Evolutionary conservation across 2,888 invertebrate species (phyloP), one percentile per base, ranked within the genome.

Genomic region (Dilophus febrilis): DNA sequence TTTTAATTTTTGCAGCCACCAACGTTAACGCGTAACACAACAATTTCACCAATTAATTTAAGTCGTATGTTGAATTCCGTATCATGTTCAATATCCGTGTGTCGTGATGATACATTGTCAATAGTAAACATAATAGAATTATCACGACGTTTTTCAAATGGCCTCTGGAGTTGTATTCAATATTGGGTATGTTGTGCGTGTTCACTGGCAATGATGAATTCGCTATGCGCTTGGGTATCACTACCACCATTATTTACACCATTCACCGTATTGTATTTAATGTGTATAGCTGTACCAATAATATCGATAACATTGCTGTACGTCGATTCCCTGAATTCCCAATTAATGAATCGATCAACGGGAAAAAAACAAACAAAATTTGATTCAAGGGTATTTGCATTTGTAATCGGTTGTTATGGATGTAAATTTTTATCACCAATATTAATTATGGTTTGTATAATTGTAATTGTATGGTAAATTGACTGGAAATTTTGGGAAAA

Each of bases 351-450:
- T 58, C 72, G 81, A 48, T 83, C 86, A 3, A 83, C 80, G 12
- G 79, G 79, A 42, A 86, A 86, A 57, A 83, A 83, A 55, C 74
- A 77, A 46, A 72, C 75, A 38, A 66, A 69, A 46, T 66, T 80
- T 42, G 74, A 73, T 54, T 64, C 68, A 44, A 70, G 75, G 61
- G 78, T 79, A 55, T 74, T 81, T 47, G 56, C 81, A 14, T 88
- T 87, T 64, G 82, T 88, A 45, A 61, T 88, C 48, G 82, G 86
- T 78, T 90, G 86, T 64, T 91, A 88, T 61, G 82, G 86, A 40
- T 72, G 78, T 56, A 88, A 91, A 64, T 92, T 92, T 64, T 60
- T 91, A 12, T 81, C 87, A 0, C 78, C 84, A 1, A 68, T 82
- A 40, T 43, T 58, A 31, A 47, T 59, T 10, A 44, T 58, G 52